A percentile compares a stretch with the other conserved stretches of the same genome.
These are phyloP conservation scores for Parotocinclus haroldoi DNA, from an alignment of 2,797 vertebrate species.

Conservation along the genomic window DNA sequence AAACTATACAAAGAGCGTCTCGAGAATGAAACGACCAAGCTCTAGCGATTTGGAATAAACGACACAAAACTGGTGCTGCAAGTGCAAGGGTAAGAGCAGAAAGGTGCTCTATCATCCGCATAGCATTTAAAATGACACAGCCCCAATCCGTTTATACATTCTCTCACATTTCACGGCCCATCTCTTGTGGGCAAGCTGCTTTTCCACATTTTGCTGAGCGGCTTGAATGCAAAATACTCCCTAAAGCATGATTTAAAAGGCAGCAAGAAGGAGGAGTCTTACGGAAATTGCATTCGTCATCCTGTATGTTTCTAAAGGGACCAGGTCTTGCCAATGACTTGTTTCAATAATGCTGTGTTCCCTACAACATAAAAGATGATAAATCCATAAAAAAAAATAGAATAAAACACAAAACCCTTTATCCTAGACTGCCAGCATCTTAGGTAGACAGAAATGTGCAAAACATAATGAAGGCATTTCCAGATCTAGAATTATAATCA, in stretches of 20 bases:
- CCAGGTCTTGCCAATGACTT: too few relatives aligned
- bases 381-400: not conserved
- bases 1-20: too few relatives aligned
- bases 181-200: conserved; percentile 19
- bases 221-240: conserved; percentile 1
- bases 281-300: too few relatives aligned
- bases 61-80: too few relatives aligned
- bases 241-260: not conserved
- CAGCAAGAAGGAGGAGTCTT: too few relatives aligned
- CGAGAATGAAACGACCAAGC: not conserved
- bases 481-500: too few relatives aligned
- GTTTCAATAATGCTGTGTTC: too few relatives aligned
- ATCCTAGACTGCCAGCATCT: too few relatives aligned
- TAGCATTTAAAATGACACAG: conserved; percentile 6
- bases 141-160: not conserved
- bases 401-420: not conserved
- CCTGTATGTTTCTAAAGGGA: too few relatives aligned
- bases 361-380: too few relatives aligned
- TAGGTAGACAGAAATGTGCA: too few relatives aligned
- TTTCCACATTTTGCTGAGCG: conserved; percentile 3
- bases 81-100: not conserved
- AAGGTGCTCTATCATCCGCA: conserved; percentile 11
- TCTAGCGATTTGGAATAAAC: not conserved
- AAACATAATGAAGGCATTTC: too few relatives aligned
- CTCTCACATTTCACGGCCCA: conserved; percentile 4